These are phyloP conservation scores for Chloroceryle aenea DNA, from an alignment of 2,113 vertebrate genomes.

Conservation along the genomic window DNA sequence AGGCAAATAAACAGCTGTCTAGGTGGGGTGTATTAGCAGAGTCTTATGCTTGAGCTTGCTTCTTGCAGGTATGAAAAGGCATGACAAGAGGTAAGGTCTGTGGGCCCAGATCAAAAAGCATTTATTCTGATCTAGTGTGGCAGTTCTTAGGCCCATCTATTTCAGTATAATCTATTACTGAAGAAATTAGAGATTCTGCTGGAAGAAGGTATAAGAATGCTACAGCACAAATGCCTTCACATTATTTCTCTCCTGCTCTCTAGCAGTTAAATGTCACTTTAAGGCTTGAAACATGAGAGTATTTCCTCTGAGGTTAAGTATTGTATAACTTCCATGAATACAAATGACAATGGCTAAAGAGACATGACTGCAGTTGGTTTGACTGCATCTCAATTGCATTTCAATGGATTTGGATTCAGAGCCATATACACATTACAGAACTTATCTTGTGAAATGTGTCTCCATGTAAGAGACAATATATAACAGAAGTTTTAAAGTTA, in stretches of 20 bases:
- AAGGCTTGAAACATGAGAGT: background rate
- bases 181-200: background rate
- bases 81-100: background rate
- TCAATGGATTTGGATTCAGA: background rate
- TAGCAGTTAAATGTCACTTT: background rate
- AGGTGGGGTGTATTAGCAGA: background rate
- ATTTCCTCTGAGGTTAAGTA: background rate
- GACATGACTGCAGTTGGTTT: background rate
- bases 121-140: background rate
- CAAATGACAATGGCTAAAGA: background rate
- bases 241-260: background rate
- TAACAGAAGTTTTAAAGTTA: background rate
- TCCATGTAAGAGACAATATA: background rate
- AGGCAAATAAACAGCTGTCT: background rate
- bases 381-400: background rate
- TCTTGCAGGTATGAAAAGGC: background rate
- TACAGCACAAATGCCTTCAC: background rate
- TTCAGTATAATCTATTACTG: background rate
- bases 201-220: background rate
- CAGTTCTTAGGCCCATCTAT: background rate
- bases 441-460: background rate
- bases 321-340: background rate
- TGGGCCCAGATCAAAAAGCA: rapidly evolving
- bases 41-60: background rate
- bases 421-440: background rate